Evolutionary conservation across 1,140 invertebrate species (phyloP).

Genomic region (Globodera ellingtonae): DNA sequence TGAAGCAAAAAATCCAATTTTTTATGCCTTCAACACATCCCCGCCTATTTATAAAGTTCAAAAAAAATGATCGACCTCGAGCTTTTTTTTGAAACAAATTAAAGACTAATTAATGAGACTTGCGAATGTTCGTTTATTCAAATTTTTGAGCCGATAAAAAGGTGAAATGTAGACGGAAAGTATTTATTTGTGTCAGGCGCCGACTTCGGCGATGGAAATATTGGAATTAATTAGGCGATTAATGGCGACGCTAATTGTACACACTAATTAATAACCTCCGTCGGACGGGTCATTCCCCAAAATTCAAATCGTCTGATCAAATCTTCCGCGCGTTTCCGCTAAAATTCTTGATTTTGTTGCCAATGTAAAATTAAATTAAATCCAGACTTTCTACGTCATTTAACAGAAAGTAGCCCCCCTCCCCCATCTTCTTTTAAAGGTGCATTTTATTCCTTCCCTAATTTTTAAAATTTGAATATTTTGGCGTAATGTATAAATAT

Average conservation of each 20-base stretch:
- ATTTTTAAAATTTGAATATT: no score
- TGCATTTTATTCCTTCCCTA: no score
- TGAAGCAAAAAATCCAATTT: no score
- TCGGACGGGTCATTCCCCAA: no score
- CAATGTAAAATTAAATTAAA: background rate
- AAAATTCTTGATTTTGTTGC: slow-evolving; percentile 3
- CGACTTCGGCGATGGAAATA: background rate
- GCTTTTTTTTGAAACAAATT: background rate
- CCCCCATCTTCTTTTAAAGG: no score
- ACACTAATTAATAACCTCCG: background rate
- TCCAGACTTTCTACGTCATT: background rate
- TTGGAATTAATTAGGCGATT: no score
- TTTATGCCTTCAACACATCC: no score
- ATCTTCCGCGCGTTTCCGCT: background rate
- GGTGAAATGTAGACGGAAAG: background rate
- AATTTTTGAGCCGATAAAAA: background rate
- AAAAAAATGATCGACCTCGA: no score
- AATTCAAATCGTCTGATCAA: background rate
- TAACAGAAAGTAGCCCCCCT: background rate
- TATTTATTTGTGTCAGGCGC: background rate
- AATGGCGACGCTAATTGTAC: background rate
- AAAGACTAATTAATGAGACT: no score
- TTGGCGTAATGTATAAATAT: background rate
- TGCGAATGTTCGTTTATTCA: background rate
- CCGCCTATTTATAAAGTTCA: no score